These are phyloP conservation scores for Pangasianodon hypophthalmus DNA, from an alignment of 2,113 vertebrate species.

Conservation along the genomic window DNA sequence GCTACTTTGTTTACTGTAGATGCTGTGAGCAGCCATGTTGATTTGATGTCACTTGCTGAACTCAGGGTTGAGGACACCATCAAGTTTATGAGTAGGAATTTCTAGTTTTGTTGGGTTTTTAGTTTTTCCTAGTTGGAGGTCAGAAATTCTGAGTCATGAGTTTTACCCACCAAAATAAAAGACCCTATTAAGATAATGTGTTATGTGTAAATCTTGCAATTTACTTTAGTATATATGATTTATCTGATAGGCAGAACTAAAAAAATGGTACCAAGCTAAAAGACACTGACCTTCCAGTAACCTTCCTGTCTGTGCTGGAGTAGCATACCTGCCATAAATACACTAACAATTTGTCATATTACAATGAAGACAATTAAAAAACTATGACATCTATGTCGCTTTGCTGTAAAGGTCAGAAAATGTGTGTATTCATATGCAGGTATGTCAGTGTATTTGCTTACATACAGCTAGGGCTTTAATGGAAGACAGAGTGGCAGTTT, in stretches of 20 bases:
- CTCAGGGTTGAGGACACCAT: too few species aligned
- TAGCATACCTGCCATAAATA: not conserved
- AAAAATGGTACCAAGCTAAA: not conserved
- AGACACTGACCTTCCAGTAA: not conserved
- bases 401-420: not conserved
- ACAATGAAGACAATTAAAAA: not conserved
- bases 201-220: not conserved
- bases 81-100: too few species aligned
- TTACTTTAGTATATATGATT: not conserved
- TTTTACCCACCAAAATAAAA: too few species aligned
- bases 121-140: too few species aligned
- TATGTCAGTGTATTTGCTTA: not conserved
- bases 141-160: too few species aligned
- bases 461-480: not conserved
- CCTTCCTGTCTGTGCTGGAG: not conserved
- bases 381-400: not conserved
- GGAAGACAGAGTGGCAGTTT: conserved; percentile 19
- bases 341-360: not conserved
- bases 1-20: too few species aligned
- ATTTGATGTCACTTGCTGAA: too few species aligned
- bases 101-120: too few species aligned
- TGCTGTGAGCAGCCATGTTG: too few species aligned
- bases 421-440: not conserved
- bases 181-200: too few species aligned
- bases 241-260: not conserved